Conservation (phyloP, 1,140 invertebrate species). For the Cyclina sinensis region DNA sequence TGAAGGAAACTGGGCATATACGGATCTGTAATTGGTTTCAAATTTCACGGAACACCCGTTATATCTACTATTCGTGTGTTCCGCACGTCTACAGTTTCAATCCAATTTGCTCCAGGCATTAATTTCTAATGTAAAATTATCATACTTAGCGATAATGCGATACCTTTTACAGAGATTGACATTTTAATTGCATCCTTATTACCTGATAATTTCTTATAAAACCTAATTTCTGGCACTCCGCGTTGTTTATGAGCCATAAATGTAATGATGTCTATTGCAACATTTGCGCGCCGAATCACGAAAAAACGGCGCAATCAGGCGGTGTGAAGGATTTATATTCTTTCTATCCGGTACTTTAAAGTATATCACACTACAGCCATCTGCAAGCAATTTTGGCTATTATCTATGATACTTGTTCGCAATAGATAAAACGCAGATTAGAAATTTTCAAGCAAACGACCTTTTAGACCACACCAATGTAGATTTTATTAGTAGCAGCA, state of each 20-base stretch:
- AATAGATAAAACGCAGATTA: conserved; percentile 38
- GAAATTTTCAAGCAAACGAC: conserved; percentile 30
- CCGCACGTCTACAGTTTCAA: conserved; percentile 56
- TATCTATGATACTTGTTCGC: conserved; percentile 55
- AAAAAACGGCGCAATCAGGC: conserved; percentile 34
- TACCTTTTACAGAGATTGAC: conserved; percentile 62
- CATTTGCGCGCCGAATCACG: conserved; percentile 48
- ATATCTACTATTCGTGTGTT: conserved; percentile 59
- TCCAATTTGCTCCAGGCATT: conserved; percentile 55
- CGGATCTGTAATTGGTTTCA: conserved; percentile 58
- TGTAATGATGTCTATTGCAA: conserved; percentile 43
- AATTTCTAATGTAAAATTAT: conserved; percentile 63
- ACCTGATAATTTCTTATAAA: conserved; percentile 64
- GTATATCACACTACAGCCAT: conserved; percentile 53
- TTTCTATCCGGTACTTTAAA: conserved; percentile 21
- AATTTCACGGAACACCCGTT: conserved; percentile 54
- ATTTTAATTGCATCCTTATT: conserved; percentile 63
- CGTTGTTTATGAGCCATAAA: conserved; percentile 57
- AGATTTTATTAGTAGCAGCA: too few species aligned
- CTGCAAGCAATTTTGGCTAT: conserved; percentile 53
- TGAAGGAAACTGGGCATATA: conserved; percentile 27
- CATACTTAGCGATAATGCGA: conserved; percentile 53
- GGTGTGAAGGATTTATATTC: conserved; percentile 49
- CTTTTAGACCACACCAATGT: conserved; percentile 35
- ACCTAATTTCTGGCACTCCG: conserved; percentile 56